Evolutionary conservation across 2,113 vertebrate species (phyloP), one percentile per base, ranked within the genome.

Genomic region (Cavia aperea): DNA sequence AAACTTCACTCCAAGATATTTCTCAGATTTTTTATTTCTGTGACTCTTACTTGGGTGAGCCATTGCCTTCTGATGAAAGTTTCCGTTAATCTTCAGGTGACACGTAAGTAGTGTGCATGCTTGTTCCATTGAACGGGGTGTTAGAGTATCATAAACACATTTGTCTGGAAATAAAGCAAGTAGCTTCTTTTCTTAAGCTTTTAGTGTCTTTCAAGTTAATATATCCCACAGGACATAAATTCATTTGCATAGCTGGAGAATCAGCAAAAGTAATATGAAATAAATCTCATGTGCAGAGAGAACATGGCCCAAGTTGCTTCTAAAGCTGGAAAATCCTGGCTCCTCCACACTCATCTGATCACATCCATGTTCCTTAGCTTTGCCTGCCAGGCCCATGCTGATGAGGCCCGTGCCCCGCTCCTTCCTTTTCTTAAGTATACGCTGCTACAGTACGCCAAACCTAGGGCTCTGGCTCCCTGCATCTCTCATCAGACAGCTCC

Each of bases 201-300:
- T 65, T 72, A 54, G 82, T 73, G 91, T 81, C n/a, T 66, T 4
- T 65, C 58, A 79, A 56, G 26, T 81, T 91, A 93, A 84, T 89
- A 49, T 15, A 49, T 46, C 23, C 91, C 88, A 14, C 10, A 51
- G 58, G 24, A 49, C 73, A 92, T 84, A 66, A 54, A 84, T 33
- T 72, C 46, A 81, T 90, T 92, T 86, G 23, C 19, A 39, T 68
- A 46, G 60, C 9, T 89, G 46, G 18, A 85, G 77, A 83, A 85
- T 77, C 21, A 77, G 21, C 49, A 49, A 77, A 49, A 31, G 29
- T 77, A 46, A 54, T 33, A 78, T 4, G 51, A 78, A 33, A 78
- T 33, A 78, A 78, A 78, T 18, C 0, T 83, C 24, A 43, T 43
- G 14, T 36, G 49, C 19, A 81, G 36, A 73, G 58, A 78, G 90